Evolutionary conservation across 2,888 invertebrate genomes (phyloP), one percentile per base, ranked within the genome.

Genomic region (Rugalucina vietnamica): DNA sequence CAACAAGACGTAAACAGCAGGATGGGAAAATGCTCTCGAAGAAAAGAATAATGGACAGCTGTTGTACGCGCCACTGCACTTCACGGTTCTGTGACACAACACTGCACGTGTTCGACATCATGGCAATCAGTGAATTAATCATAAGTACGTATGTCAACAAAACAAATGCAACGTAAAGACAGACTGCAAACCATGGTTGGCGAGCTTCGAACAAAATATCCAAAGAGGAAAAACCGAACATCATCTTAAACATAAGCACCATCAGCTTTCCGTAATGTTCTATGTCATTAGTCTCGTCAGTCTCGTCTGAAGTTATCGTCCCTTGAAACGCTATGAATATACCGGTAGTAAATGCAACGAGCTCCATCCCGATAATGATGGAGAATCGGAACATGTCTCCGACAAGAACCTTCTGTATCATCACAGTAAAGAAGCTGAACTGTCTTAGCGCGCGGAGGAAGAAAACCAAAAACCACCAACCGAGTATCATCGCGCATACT

Each of bases 401-500:
- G 24, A 89, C 75, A 29, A 89, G 54, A 14, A 88, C 87, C 27
- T 85, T 82, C 65, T 86, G 85, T 4, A 89, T 89, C 89, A 89
- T 86, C 27, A 86, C 88, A 0, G 88, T 89, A 73, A 89, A 89
- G 74, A 88, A 87, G 32, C 88, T 86, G 49, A 89, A 87, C 27
- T 84, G 81, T 27, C 76, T 75, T 0, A 81, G 32, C 1, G 81
- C 86, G 12, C 88, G 80, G 14, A 88, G 78, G 70, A 89, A 89
- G 79, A 87, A 89, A 0, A 89, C 83, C 21, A 85, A 43, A 74
- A 89, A 89, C 87, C 87, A 89, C 89, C 89, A 89, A 3, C 88
- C 88, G 4, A 82, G 36, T 36, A 89, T 82, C 73, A 89, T 77
- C 14, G 87, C 76, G 29, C 69, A 76, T 14, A 89, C 84, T 27